Base-by-base conservation (phyloP, 2,888 invertebrate species). In the Mythimna vitellina region DNA sequence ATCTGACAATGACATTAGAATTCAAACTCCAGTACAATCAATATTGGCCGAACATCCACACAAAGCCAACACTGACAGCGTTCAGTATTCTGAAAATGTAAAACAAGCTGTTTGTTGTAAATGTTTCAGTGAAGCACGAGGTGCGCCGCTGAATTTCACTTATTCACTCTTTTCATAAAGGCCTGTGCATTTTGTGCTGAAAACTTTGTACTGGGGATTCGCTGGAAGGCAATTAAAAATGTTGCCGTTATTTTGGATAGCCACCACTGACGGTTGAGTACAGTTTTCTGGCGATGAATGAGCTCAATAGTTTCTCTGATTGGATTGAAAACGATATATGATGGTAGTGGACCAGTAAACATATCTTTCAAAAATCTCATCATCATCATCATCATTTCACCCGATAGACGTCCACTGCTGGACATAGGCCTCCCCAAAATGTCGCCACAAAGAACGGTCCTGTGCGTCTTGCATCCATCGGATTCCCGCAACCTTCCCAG, bases 51-150 rank as follows among this genome's bases (percentile, higher is more conserved):
- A n/a, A 54, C 3, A 70, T 81, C 82, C 81, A 63, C 60, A 74
- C 70, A 58, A 79, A 68, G 25, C 65, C 65, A 81, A 75, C 76
- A 73, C 73, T 61, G 83, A 72, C 72, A 63, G 60, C 70, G 65
- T 68, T 74, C 74, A 76, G 78, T 66, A 81, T 80, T 83, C 84
- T 51, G 85, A 84, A 88, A 87, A 86, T 87, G 86, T 87, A 86
- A 88, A 89, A 86, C 89, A 84, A 85, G 73, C 80, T 56, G 67
- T 76, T 80, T 67, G 81, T 77, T 77, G 80, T 88, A 82, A 88
- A 88, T 87, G 83, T 87, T 87, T 83, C 79, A 86, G 76, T 58
- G 69, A 29, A 42, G 60, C 65, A 75, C 62, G 73, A 78, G 78
- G 78, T 78, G 69, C 73, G 75, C 78, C 75, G 66, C 76, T 54